These are phyloP conservation scores for Grammomys dolichurus DNA, from an alignment of 2,113 vertebrate genomes.

Conservation along the genomic window DNA sequence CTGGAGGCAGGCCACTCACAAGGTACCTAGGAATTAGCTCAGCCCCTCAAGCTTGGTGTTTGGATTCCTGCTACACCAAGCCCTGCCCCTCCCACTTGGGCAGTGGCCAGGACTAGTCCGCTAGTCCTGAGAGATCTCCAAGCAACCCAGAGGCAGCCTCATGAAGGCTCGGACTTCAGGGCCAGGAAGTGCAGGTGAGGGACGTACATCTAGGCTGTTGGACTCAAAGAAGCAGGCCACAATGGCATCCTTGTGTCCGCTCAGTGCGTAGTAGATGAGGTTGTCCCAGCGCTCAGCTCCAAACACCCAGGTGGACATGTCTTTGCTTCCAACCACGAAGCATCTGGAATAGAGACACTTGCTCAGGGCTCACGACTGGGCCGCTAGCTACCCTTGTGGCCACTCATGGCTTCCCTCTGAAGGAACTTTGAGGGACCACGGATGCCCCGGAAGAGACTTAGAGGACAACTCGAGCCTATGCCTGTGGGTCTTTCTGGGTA, in stretches of 20 bases:
- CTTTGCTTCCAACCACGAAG: slow-evolving; percentile 97
- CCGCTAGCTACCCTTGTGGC: neutral
- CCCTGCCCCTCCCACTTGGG: rapidly evolving
- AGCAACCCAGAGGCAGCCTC: too few species aligned
- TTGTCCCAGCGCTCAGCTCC: slow-evolving; percentile 97
- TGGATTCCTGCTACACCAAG: rapidly evolving
- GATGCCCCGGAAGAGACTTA: neutral
- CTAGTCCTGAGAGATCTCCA: neutral
- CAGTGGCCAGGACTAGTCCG: neutral
- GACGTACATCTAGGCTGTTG: slow-evolving; percentile 94
- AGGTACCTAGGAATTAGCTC: neutral
- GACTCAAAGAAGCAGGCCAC: slow-evolving; percentile 97
- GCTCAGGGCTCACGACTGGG: neutral
- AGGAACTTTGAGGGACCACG: neutral
- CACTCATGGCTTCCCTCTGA: neutral
- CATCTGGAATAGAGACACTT: slow-evolving; percentile 87
- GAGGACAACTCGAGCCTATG: neutral
- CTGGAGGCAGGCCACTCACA: rapidly evolving
- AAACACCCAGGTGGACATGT: slow-evolving; percentile 98
- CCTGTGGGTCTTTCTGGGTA: neutral
- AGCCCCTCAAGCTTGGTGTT: neutral
- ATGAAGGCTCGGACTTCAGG: neutral
- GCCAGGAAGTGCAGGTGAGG: too few species aligned
- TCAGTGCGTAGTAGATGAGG: slow-evolving; percentile 95
- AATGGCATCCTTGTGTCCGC: slow-evolving; percentile 96